Conservation (phyloP, 2,888 invertebrate species). For the Hipparchia semele region DNA sequence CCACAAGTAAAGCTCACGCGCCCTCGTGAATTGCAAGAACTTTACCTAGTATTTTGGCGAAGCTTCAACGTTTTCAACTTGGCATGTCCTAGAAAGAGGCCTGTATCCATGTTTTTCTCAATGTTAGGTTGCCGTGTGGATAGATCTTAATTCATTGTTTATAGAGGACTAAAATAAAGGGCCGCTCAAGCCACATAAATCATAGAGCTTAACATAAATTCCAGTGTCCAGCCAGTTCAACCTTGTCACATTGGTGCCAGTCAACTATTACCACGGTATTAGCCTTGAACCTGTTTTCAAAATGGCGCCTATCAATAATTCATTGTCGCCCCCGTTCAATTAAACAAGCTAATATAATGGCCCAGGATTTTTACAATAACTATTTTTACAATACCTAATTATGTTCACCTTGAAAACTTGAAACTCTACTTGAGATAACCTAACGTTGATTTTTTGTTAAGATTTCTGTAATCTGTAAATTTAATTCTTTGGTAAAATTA, state of each 20-base stretch:
- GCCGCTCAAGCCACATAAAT: constrained; percentile 4
- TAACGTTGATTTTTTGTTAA: neutral
- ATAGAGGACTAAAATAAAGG: neutral
- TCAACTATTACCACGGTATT: constrained; percentile 50
- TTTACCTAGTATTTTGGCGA: too few relatives aligned
- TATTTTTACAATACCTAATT: constrained; percentile 8
- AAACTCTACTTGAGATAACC: neutral
- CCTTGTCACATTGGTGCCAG: constrained; percentile 30
- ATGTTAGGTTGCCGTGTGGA: neutral
- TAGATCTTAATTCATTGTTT: constrained; percentile 2
- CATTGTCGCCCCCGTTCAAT: constrained; percentile 41
- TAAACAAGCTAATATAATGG: constrained; percentile 8
- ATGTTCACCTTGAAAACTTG: neutral
- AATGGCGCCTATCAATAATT: constrained; percentile 48
- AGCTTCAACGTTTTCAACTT: too few relatives aligned
- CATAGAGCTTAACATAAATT: constrained; percentile 27
- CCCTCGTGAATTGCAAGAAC: too few relatives aligned
- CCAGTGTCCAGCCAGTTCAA: constrained; percentile 21
- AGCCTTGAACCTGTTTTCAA: constrained; percentile 62
- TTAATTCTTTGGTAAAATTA: too few relatives aligned
- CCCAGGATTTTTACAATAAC: constrained; percentile 14
- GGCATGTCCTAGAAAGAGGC: too few relatives aligned
- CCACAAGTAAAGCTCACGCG: too few relatives aligned
- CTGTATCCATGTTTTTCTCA: too few relatives aligned
- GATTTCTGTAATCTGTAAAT: neutral